Conservation (phyloP, 2,888 invertebrate species). For the Hydriomena furcata region DNA sequence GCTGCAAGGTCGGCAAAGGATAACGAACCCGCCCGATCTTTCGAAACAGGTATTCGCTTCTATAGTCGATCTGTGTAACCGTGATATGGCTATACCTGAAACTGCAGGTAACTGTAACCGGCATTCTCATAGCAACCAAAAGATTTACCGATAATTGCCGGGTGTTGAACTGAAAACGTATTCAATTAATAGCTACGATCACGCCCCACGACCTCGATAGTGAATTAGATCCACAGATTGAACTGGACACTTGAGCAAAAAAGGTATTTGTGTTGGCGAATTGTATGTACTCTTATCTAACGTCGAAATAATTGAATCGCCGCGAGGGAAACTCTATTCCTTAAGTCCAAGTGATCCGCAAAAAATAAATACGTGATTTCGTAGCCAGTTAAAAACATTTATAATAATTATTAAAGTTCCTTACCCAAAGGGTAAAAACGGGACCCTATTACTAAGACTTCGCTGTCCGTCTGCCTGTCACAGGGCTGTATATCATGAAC, state of each 20-base stretch:
- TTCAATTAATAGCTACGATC: constrained; percentile 51
- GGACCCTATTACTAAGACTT: too few relatives aligned
- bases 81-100: constrained; percentile 34
- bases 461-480: too few relatives aligned
- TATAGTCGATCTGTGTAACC: constrained; percentile 42
- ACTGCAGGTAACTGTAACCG: constrained; percentile 26
- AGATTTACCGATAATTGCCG: constrained; percentile 31
- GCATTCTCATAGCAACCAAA: constrained; percentile 19
- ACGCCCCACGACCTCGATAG: constrained; percentile 46
- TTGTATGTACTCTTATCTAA: constrained; percentile 55
- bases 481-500: too few relatives aligned
- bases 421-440: too few relatives aligned
- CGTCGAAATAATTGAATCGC: constrained; percentile 62
- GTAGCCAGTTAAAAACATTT: too few relatives aligned
- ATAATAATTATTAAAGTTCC: too few relatives aligned
- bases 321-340: constrained; percentile 49
- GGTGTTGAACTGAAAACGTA: constrained; percentile 36
- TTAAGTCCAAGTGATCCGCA: constrained; percentile 38
- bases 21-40: constrained; percentile 67
- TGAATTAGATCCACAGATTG: constrained; percentile 47
- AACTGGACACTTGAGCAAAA: constrained; percentile 44
- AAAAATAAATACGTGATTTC: too few relatives aligned
- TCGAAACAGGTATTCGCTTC: constrained; percentile 56
- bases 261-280: constrained; percentile 39
- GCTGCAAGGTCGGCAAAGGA: constrained; percentile 78